phyloP scores from a whole-genome alignment of 1,140 invertebrate genomes.

The Holcopasites calliopsidis region DNA sequence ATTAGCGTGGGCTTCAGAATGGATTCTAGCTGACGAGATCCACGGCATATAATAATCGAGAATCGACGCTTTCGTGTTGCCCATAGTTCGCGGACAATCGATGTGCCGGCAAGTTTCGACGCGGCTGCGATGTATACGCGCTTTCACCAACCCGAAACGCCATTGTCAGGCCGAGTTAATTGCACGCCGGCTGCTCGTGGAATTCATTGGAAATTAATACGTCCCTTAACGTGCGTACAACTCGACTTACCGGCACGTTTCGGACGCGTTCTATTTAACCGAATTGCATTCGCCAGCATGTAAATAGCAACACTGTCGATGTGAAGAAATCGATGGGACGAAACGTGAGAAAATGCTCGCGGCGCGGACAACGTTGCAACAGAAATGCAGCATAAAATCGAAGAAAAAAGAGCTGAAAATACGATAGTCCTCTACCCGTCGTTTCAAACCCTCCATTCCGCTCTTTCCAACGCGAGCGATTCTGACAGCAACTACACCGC shows the following conservation, averaged over 20 bases:
- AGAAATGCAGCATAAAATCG: no score
- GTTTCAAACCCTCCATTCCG: background rate
- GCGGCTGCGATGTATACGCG: conserved; percentile 24
- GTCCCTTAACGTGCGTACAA: background rate
- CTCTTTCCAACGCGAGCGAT: background rate
- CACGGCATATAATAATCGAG: conserved; percentile 57
- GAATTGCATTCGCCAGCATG: background rate
- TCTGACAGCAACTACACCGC: no score
- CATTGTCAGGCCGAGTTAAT: conserved; percentile 29
- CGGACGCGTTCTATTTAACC: background rate
- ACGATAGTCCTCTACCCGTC: no score
- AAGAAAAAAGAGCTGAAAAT: no score
- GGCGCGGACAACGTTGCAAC: no score
- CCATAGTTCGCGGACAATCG: conserved; percentile 49
- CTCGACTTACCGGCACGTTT: background rate
- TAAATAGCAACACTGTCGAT: background rate
- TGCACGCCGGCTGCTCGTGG: conserved; percentile 17
- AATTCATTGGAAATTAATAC: conserved; percentile 31
- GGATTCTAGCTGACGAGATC: conserved; percentile 42
- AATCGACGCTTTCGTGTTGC: conserved; percentile 41
- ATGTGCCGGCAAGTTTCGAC: conserved; percentile 57
- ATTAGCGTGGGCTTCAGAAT: conserved; percentile 26
- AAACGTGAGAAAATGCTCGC: no score
- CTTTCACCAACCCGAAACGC: conserved; percentile 12
- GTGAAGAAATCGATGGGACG: no score